Evolutionary conservation across 2,113 vertebrate species (phyloP).

Genomic region (Nettapus auritus): DNA sequence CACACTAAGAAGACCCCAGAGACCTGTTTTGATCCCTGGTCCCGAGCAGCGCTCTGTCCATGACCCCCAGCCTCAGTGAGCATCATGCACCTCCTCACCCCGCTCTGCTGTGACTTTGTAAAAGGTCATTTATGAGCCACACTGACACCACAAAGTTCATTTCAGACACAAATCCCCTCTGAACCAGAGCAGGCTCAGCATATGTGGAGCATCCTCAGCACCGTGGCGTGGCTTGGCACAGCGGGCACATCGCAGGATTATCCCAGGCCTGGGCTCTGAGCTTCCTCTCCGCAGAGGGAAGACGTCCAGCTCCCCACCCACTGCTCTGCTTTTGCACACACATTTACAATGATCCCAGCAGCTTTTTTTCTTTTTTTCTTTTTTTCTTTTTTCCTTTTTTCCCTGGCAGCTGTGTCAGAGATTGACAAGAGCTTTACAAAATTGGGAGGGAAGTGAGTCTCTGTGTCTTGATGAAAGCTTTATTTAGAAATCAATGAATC

Average conservation of each 20-base stretch:
- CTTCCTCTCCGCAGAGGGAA: not conserved
- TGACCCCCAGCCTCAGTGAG: accelerated
- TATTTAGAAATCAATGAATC: constrained; percentile 48
- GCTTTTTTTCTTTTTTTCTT: not conserved
- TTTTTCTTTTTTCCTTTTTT: not conserved
- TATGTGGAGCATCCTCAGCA: not conserved
- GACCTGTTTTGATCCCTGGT: not conserved
- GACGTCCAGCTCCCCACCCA: not conserved
- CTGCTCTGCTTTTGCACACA: not conserved
- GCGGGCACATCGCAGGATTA: accelerated
- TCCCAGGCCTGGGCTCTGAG: not conserved
- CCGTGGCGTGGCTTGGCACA: accelerated
- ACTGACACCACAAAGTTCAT: not conserved
- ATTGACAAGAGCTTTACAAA: constrained; percentile 47
- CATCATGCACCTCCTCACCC: not conserved
- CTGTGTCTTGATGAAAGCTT: constrained; percentile 18
- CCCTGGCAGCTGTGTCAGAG: constrained; percentile 6
- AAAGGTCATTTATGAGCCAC: not conserved
- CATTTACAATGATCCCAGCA: not conserved
- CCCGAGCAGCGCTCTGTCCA: not conserved
- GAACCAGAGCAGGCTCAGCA: not conserved
- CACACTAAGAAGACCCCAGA: not conserved
- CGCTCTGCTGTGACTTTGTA: not conserved
- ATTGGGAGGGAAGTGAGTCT: not conserved
- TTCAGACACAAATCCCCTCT: not conserved